Conservation (phyloP, 2,888 invertebrate genomes). For the Athrips mouffetella region DNA sequence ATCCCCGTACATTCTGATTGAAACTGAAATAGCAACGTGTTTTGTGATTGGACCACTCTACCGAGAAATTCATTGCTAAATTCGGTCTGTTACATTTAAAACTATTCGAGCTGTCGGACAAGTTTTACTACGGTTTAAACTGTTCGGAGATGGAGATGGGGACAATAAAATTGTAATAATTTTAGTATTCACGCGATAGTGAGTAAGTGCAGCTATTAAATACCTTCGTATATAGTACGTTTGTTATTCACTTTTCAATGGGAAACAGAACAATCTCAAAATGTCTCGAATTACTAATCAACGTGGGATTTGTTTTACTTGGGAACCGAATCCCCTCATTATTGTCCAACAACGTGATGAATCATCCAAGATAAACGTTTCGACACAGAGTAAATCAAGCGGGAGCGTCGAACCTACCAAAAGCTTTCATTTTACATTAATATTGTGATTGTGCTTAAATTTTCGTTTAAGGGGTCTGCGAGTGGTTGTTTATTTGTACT, state of each 20-base stretch:
- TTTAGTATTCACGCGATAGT: no score
- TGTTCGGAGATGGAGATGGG: no score
- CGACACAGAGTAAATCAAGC: conserved; percentile 63
- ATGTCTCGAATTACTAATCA: conserved; percentile 68
- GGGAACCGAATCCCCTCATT: conserved; percentile 60
- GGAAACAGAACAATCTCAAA: conserved; percentile 42
- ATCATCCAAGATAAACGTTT: conserved; percentile 68
- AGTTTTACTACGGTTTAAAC: no score
- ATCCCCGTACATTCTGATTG: conserved; percentile 54
- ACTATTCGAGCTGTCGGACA: background rate
- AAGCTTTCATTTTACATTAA: conserved; percentile 48
- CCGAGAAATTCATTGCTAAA: conserved; percentile 8
- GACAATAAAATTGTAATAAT: no score
- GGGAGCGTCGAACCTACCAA: conserved; percentile 44
- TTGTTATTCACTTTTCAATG: conserved; percentile 29
- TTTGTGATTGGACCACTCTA: conserved; percentile 47
- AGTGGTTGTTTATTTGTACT: conserved; percentile 39
- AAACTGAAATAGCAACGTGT: conserved; percentile 48
- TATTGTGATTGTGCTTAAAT: conserved; percentile 43
- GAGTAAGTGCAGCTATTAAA: no score
- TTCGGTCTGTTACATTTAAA: background rate
- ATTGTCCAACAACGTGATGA: conserved; percentile 66
- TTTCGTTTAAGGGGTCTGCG: conserved; percentile 35
- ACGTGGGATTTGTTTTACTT: conserved; percentile 66
- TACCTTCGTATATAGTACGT: background rate